phyloP scores from a whole-genome alignment of 2,888 invertebrate genomes.

The Drosophila putrida region DNA sequence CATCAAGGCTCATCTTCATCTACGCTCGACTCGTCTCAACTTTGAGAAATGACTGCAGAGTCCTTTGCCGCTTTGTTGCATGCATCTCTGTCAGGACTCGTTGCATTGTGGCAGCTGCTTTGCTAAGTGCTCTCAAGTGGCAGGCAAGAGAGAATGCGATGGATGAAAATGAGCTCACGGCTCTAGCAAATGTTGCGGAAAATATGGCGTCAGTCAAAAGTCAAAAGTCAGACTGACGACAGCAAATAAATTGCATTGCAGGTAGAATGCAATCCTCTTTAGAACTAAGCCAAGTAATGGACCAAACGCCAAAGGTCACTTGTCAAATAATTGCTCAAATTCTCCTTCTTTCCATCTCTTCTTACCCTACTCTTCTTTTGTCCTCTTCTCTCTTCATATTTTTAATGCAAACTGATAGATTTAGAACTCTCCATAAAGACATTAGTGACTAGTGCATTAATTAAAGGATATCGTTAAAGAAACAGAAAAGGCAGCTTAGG shows the following conservation, averaged over 20 bases:
- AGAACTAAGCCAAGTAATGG: slow-evolving; percentile 4
- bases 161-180: too few relatives aligned
- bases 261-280: slow-evolving; percentile 1
- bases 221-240: slow-evolving; percentile 68
- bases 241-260: slow-evolving; percentile 83
- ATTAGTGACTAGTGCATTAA: too few relatives aligned
- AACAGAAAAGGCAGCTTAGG: too few relatives aligned
- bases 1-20: slow-evolving; percentile 19
- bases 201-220: slow-evolving; percentile 84
- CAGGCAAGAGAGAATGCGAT: too few relatives aligned
- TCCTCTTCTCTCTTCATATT: too few relatives aligned
- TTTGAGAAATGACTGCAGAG: slow-evolving; percentile 50
- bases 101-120: slow-evolving; percentile 2
- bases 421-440: too few relatives aligned
- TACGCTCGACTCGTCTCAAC: slow-evolving; percentile 21
- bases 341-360: not conserved
- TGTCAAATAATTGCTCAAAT: slow-evolving; percentile 30
- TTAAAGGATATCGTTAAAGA: too few relatives aligned
- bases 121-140: not conserved
- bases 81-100: slow-evolving; percentile 45
- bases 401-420: too few relatives aligned
- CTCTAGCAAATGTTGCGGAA: slow-evolving; percentile 78
- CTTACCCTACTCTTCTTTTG: too few relatives aligned
- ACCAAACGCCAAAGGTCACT: slow-evolving; percentile 38
- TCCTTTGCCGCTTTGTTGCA: slow-evolving; percentile 30